phyloP scores from a whole-genome alignment of 1,140 invertebrate genomes.

The Mizuhopecten yessoensis region DNA sequence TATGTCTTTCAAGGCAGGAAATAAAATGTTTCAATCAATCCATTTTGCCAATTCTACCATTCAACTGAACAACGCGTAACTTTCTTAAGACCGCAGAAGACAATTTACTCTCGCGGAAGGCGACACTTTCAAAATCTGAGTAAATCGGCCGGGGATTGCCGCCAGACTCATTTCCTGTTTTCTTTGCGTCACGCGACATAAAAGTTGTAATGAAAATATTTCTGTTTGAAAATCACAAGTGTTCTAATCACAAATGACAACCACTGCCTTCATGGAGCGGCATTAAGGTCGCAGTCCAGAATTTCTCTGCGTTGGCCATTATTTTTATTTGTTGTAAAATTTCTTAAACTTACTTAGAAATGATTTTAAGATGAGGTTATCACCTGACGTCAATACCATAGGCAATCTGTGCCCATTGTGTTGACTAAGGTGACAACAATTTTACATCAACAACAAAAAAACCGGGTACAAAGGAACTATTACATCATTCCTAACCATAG shows the following conservation, averaged over 20 bases:
- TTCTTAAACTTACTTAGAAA: too few relatives aligned
- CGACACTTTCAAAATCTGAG: neutral
- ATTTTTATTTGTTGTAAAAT: too few relatives aligned
- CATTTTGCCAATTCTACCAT: neutral
- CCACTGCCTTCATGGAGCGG: too few relatives aligned
- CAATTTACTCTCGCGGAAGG: neutral
- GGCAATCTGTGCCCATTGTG: too few relatives aligned
- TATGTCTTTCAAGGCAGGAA: neutral
- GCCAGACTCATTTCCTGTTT: constrained; percentile 12
- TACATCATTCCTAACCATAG: too few relatives aligned
- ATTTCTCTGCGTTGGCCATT: too few relatives aligned
- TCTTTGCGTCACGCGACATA: neutral
- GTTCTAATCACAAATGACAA: neutral
- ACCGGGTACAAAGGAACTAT: too few relatives aligned
- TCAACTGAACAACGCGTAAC: neutral
- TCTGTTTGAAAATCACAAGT: neutral
- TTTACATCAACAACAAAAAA: too few relatives aligned
- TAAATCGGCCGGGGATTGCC: neutral
- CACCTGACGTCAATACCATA: too few relatives aligned
- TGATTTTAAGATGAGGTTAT: too few relatives aligned
- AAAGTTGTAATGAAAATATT: neutral
- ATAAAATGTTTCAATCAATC: neutral
- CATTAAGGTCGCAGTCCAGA: too few relatives aligned
- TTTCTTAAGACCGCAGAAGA: neutral
- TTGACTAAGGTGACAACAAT: too few relatives aligned